Percentiles rank a stretch among this genome's conserved stretches.
Conservation (phyloP, 1,140 invertebrate genomes). For the Euborellia annulipes region DNA sequence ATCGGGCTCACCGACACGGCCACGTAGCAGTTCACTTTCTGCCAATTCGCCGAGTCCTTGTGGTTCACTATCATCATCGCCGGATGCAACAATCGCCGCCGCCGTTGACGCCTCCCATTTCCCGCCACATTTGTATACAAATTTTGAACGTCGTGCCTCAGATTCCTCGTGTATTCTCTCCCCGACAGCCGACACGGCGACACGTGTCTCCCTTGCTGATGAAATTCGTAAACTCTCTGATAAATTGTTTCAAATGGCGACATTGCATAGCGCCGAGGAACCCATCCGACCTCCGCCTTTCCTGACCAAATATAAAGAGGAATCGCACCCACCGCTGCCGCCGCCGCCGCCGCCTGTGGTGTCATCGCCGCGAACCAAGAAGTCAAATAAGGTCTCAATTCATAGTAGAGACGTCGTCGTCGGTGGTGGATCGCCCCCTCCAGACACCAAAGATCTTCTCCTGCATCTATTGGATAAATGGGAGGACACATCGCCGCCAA, state of each 20-base stretch:
- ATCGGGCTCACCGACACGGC: constrained; percentile 2
- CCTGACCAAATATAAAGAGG: not conserved
- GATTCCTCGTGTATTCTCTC: constrained; percentile 47
- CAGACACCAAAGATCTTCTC: constrained; percentile 35
- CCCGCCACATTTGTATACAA: constrained; percentile 16
- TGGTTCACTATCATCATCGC: constrained; percentile 31
- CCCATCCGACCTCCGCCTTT: not conserved
- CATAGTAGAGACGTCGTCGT: not conserved
- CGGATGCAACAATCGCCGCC: not conserved
- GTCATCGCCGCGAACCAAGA: not conserved
- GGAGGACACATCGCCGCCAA: constrained; percentile 34
- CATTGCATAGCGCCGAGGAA: constrained; percentile 18
- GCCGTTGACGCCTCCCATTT: constrained; percentile 9
- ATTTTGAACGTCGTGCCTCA: constrained; percentile 52
- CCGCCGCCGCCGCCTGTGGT: not conserved
- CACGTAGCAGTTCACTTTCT: constrained; percentile 28
- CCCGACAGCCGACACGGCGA: constrained; percentile 23
- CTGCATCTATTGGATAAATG: constrained; percentile 54
- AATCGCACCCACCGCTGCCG: not conserved
- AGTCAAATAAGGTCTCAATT: not conserved
- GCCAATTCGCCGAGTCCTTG: constrained; percentile 58
- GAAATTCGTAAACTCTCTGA: constrained; percentile 65
- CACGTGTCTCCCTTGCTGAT: constrained; percentile 37
- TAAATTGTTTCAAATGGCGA: constrained; percentile 51
- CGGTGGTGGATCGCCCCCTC: constrained; percentile 1